A percentile compares a stretch with the other conserved stretches of the same genome.
Evolutionary conservation across 2,113 vertebrate genomes (phyloP).

Genomic region (Cephalopterus ornatus): DNA sequence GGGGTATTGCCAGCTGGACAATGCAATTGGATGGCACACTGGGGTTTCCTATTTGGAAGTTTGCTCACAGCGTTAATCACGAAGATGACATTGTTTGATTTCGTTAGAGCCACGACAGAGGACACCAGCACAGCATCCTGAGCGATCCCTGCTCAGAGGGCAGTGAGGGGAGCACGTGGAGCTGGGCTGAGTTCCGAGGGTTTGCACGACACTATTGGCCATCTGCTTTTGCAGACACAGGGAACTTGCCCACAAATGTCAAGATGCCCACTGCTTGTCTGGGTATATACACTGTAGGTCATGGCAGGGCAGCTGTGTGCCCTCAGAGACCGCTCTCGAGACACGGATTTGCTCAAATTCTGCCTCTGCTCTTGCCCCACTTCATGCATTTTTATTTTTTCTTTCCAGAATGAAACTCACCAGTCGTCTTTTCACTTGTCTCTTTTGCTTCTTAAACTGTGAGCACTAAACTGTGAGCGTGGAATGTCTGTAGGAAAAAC

Average conservation of each 20-base stretch:
- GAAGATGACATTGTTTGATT: neutral
- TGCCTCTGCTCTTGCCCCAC: neutral
- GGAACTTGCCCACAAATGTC: neutral
- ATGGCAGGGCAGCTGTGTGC: neutral
- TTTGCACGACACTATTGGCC: neutral
- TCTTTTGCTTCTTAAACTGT: constrained; percentile 40
- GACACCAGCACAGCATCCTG: neutral
- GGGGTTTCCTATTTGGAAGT: neutral
- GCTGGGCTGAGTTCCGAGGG: neutral
- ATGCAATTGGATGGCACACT: neutral
- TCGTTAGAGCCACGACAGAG: neutral
- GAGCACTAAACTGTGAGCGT: constrained; percentile 59
- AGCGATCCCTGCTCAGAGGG: neutral
- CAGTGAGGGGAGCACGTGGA: neutral
- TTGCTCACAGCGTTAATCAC: neutral
- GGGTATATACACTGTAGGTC: neutral
- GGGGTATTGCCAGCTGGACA: neutral
- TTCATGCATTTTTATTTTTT: neutral
- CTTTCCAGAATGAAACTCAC: neutral
- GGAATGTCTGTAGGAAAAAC: constrained; percentile 46
- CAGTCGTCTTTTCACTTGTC: neutral
- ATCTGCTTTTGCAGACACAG: neutral
- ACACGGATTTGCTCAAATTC: neutral
- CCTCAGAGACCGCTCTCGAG: neutral
- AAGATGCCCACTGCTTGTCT: neutral